phyloP scores from a whole-genome alignment of 1,140 invertebrate species.

The Aphelinus atriplicis region DNA sequence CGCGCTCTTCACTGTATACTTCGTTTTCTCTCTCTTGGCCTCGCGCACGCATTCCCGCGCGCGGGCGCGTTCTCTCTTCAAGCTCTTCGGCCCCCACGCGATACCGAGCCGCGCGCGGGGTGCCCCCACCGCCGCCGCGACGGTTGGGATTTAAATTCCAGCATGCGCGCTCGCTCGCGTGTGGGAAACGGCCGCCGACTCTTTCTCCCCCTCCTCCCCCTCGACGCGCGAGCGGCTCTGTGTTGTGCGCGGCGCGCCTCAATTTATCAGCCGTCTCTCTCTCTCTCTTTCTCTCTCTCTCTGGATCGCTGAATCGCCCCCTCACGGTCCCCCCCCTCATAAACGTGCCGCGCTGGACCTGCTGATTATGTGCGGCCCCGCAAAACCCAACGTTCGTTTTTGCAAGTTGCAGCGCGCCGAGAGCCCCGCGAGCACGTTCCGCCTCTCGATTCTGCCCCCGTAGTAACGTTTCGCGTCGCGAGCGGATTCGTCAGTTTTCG shows the following conservation, averaged over 20 bases:
- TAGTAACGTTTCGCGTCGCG: too few relatives aligned
- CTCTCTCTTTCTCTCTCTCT: not conserved
- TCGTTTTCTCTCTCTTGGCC: conserved; percentile 16
- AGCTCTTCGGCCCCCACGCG: not conserved
- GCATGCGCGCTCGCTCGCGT: conserved; percentile 35
- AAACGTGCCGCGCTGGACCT: too few relatives aligned
- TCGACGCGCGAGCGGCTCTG: conserved; percentile 4
- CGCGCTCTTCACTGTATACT: not conserved
- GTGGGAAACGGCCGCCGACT: conserved; percentile 44
- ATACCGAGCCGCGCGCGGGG: not conserved
- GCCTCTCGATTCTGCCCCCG: too few relatives aligned
- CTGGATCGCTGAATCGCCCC: too few relatives aligned
- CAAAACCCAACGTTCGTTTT: too few relatives aligned
- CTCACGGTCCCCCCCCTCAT: too few relatives aligned
- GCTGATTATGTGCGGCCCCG: too few relatives aligned
- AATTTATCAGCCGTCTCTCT: conserved; percentile 30
- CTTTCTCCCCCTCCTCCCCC: conserved; percentile 22
- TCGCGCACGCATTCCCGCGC: conserved; percentile 25
- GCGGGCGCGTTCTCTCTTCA: not conserved
- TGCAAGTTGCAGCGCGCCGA: too few relatives aligned
- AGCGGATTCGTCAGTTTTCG: too few relatives aligned
- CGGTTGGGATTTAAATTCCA: conserved; percentile 64
- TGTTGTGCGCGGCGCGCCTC: conserved; percentile 12
- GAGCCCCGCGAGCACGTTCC: too few relatives aligned
- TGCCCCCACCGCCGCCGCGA: conserved; percentile 42